phyloP scores from a whole-genome alignment of 2,797 vertebrate genomes.

The Arrhamphus sclerolepis region DNA sequence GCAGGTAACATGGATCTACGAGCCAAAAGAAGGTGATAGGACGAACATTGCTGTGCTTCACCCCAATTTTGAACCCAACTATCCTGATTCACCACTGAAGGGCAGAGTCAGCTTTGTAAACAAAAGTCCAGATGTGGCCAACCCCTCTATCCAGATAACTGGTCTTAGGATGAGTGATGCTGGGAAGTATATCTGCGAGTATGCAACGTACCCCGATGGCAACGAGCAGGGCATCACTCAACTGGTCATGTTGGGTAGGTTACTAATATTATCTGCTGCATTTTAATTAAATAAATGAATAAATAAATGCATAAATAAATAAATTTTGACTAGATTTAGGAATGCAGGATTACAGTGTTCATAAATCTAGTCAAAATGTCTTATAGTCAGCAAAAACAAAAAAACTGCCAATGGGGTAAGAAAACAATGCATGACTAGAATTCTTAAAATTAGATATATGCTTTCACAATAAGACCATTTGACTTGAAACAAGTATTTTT shows the following conservation, averaged over 20 bases:
- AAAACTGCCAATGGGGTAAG: too few relatives aligned
- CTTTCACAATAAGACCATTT: too few relatives aligned
- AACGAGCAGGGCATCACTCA: slow-evolving; percentile 83
- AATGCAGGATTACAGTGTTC: too few relatives aligned
- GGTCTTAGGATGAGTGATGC: slow-evolving; percentile 81
- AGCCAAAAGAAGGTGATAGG: slow-evolving; percentile 41
- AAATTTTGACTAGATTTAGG: too few relatives aligned
- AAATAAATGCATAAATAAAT: too few relatives aligned
- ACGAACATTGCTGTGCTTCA: slow-evolving; percentile 84
- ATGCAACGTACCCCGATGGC: slow-evolving; percentile 87
- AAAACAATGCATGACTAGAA: too few relatives aligned
- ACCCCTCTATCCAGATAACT: slow-evolving; percentile 82
- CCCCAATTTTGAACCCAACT: slow-evolving; percentile 75
- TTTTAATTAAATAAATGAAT: too few relatives aligned
- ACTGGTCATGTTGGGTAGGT: slow-evolving; percentile 83
- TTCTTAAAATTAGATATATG: too few relatives aligned
- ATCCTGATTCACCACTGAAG: slow-evolving; percentile 65
- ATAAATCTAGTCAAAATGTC: too few relatives aligned
- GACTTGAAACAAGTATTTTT: too few relatives aligned
- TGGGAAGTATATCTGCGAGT: slow-evolving; percentile 88
- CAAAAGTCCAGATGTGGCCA: slow-evolving; percentile 53
- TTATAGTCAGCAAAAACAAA: too few relatives aligned
- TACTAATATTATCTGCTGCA: slow-evolving; percentile 2
- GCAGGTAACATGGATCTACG: slow-evolving; percentile 87
- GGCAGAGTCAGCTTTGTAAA: slow-evolving; percentile 72